Conservation (phyloP, 1,140 invertebrate genomes). For the Magallana angulata region DNA sequence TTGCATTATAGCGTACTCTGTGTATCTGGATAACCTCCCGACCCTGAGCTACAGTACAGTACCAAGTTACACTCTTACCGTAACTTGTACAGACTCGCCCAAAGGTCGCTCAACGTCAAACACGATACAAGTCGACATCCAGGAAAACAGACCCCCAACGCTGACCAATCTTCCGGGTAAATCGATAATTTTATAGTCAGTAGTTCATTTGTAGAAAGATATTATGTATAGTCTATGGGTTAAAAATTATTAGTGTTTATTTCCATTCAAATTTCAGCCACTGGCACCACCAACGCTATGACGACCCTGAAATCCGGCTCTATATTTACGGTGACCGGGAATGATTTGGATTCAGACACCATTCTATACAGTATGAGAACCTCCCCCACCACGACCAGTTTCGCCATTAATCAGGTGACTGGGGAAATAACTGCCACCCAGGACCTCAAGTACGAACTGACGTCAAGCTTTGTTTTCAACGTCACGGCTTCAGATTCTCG, state of each 20-base stretch:
- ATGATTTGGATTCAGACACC: constrained; percentile 40
- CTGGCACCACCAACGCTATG: constrained; percentile 33
- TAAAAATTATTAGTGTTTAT: too few relatives aligned
- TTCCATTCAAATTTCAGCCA: background rate
- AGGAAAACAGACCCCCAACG: constrained; percentile 49
- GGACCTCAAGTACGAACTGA: constrained; percentile 47
- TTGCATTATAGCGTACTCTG: constrained; percentile 27
- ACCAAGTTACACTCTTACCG: constrained; percentile 31
- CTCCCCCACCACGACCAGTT: constrained; percentile 39
- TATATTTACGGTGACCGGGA: constrained; percentile 31
- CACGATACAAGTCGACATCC: constrained; percentile 42
- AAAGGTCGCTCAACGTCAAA: constrained; percentile 11
- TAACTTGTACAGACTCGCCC: constrained; percentile 48
- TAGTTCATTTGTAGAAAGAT: too few relatives aligned
- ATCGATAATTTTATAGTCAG: too few relatives aligned
- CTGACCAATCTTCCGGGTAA: constrained; percentile 48
- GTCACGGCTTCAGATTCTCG: constrained; percentile 48
- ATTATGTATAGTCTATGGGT: too few relatives aligned
- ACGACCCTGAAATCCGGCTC: background rate
- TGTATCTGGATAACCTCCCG: constrained; percentile 18
- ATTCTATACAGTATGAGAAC: constrained; percentile 46
- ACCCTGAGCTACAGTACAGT: constrained; percentile 22
- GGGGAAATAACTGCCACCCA: constrained; percentile 42
- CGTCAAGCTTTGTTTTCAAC: constrained; percentile 25
- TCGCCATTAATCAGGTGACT: constrained; percentile 45